Evolutionary conservation across 2,797 vertebrate genomes (phyloP).

Genomic region (Cynopterus sphinx): DNA sequence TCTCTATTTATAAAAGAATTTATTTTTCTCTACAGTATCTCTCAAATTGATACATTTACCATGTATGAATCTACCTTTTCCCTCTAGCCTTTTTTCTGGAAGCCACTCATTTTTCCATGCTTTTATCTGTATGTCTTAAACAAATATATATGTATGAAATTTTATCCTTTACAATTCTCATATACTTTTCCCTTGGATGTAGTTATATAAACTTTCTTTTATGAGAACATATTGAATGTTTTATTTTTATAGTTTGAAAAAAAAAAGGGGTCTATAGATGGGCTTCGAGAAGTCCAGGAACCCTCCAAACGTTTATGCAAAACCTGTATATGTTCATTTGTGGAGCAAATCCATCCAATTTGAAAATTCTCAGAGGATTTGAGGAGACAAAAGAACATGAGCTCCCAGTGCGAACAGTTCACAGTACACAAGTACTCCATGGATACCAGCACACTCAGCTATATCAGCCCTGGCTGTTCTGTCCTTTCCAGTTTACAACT

Average conservation of each 20-base stretch:
- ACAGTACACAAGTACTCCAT: not conserved
- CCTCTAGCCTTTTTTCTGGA: conserved; percentile 36
- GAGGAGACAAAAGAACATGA: conserved; percentile 20
- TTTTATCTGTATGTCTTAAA: conserved; percentile 43
- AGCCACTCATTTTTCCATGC: conserved; percentile 29
- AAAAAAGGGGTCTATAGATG: conserved; percentile 9
- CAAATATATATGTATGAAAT: not conserved
- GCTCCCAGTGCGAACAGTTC: not conserved
- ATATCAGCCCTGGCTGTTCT: not conserved
- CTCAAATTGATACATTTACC: conserved; percentile 17
- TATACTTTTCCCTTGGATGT: conserved; percentile 41
- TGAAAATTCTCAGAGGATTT: conserved; percentile 29
- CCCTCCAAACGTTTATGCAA: conserved; percentile 41
- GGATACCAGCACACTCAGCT: not conserved
- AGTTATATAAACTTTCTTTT: conserved; percentile 54
- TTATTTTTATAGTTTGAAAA: conserved; percentile 62
- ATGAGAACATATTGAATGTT: conserved; percentile 44
- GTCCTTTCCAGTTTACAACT: conserved; percentile 11
- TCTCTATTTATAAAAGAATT: not conserved
- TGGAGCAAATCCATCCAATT: conserved; percentile 33
- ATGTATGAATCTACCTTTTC: not conserved
- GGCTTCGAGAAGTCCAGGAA: conserved; percentile 43
- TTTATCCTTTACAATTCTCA: conserved; percentile 47
- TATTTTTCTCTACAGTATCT: not conserved
- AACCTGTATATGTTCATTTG: conserved; percentile 34